Evolutionary conservation across 2,888 invertebrate species (phyloP).

Genomic region (Eupithecia centaureata): DNA sequence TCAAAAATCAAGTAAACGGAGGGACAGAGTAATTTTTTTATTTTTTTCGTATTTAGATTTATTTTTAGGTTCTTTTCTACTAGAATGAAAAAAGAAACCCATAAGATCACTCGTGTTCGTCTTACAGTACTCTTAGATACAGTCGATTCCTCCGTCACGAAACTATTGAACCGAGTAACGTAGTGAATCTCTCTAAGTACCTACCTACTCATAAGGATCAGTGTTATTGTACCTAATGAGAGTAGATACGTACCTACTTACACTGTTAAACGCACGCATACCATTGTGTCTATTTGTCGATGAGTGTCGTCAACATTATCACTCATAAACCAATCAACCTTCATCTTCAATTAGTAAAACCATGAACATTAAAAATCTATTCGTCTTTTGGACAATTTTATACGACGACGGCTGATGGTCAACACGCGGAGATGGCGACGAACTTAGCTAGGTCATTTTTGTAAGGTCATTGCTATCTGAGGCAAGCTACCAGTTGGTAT

Average conservation of each 20-base stretch:
- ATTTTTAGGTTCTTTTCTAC: no score
- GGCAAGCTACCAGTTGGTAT: constrained; percentile 31
- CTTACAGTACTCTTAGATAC: no score
- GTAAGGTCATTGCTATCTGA: constrained; percentile 49
- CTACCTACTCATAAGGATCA: not conserved
- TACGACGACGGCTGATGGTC: constrained; percentile 7
- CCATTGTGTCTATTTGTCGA: not conserved
- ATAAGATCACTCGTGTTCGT: no score
- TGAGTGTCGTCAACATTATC: not conserved
- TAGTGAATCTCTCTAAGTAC: not conserved
- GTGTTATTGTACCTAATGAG: not conserved
- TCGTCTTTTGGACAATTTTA: not conserved
- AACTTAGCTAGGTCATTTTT: constrained; percentile 45
- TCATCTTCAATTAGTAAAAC: not conserved
- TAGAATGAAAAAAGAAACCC: no score
- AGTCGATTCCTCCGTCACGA: not conserved
- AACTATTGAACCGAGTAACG: not conserved
- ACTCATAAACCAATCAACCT: not conserved
- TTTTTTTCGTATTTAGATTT: no score
- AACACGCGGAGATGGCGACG: constrained; percentile 18
- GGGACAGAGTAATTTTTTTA: no score
- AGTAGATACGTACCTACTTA: not conserved
- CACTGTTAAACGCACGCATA: not conserved
- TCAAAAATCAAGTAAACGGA: no score
- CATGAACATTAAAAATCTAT: not conserved